Percentiles rank a stretch among this genome's conserved stretches.
Evolutionary conservation across 2,113 vertebrate genomes (phyloP).

Genomic region (Nycticryphes semicollaris): DNA sequence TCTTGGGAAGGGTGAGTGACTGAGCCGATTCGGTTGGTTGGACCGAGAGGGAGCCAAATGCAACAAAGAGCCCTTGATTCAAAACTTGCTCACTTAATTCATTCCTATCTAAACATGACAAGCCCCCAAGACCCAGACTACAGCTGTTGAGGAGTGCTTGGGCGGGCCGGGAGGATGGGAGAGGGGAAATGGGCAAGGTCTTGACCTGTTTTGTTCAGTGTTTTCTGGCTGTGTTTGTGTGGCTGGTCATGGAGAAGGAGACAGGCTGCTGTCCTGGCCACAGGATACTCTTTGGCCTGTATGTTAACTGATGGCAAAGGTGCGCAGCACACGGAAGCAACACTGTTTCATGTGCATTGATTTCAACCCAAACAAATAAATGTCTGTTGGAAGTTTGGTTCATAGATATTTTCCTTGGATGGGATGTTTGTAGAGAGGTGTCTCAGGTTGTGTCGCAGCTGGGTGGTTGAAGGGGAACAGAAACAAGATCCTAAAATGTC

Average conservation of each 20-base stretch:
- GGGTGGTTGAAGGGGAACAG: background rate
- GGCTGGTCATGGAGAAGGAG: background rate
- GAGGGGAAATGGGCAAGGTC: background rate
- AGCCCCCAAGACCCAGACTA: background rate
- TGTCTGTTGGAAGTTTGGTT: background rate
- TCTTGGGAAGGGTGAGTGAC: background rate
- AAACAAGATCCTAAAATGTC: background rate
- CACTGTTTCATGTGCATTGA: background rate
- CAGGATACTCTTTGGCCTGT: background rate
- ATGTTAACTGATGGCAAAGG: background rate
- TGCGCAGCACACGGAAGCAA: background rate
- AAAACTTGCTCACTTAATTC: background rate
- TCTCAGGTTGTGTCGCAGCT: background rate
- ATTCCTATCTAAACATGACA: background rate
- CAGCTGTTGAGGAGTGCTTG: background rate
- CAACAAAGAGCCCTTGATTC: background rate
- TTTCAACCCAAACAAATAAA: constrained; percentile 18
- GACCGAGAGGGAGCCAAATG: background rate
- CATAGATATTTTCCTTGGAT: fast-evolving
- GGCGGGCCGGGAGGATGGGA: background rate
- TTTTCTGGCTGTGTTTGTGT: background rate
- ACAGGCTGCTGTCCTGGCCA: background rate
- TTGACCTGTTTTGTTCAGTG: background rate
- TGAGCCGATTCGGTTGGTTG: background rate
- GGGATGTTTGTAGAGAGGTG: background rate